Evolutionary conservation across 2,113 vertebrate genomes (phyloP), one percentile per base, ranked within the genome.

Genomic region (Hypocryptadius cinnamomeus): DNA sequence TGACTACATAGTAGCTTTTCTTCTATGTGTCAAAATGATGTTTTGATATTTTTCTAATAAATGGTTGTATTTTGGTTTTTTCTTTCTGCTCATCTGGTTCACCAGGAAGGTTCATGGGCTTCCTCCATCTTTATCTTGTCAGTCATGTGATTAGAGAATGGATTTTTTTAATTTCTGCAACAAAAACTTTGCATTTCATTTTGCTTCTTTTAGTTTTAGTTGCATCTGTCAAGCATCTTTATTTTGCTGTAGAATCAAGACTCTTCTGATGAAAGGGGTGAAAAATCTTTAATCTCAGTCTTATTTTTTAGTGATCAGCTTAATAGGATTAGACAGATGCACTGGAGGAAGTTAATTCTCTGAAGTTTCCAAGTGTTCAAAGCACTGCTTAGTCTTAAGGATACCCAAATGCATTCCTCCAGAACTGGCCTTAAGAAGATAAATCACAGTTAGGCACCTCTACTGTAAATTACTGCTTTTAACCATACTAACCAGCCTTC

Each of bases 41-140:
- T 91, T 95, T 91, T 87, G 69, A 10, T 91, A 85, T 56, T 94
- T 93, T 93, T 87, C 81, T 94, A 82, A 45, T 74, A 82, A 76
- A 31, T 48, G 6, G 5, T 21, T 47, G 48, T 24, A 15, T 19
- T 11, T 65, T 44, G 25, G 17, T 5, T 23, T 33, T 60, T 92
- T 85, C 83, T 95, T 96, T 96, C 95, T 96, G 96, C 96, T 96
- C 95, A 95, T 96, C 96, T 89, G 96, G 91, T 96, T 96, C 95
- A 96, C 95, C 96, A 96, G 94, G 82, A 92, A 92, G 92, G 56
- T 92, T 96, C 95, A 93, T 95, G 95, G 91, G 87, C 94, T 96
- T 96, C 11, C 25, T 95, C 79, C 94, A 94, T 96, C 96, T 76
- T 85, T 94, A 90, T 90, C 89, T 92, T 89, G 76, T 90, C 64